These are phyloP conservation scores for Zaprionus ghesquierei DNA, from an alignment of 1,140 invertebrate species.

Conservation along the genomic window DNA sequence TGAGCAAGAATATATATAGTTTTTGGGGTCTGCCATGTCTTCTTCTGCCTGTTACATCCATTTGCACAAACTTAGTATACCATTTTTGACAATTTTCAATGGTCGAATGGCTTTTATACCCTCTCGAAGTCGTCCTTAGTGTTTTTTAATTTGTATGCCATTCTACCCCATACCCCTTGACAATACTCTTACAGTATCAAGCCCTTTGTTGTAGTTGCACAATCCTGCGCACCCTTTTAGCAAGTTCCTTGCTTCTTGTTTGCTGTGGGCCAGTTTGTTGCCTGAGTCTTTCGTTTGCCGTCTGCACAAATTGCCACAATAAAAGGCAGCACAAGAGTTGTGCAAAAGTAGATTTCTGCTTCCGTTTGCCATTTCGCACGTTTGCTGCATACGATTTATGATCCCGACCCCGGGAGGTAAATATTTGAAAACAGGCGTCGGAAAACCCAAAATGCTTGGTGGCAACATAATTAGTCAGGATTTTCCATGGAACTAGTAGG, in stretches of 20 bases:
- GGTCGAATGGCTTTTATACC: too few relatives aligned
- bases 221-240: background rate
- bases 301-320: slow-evolving; percentile 17
- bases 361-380: slow-evolving; percentile 71
- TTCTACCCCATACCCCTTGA: background rate
- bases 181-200: background rate
- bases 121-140: background rate
- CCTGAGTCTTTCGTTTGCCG: slow-evolving; percentile 43
- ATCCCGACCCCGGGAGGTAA: slow-evolving; percentile 27
- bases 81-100: too few relatives aligned
- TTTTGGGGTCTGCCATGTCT: too few relatives aligned
- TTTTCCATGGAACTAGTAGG: slow-evolving; percentile 47
- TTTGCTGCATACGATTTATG: slow-evolving; percentile 32
- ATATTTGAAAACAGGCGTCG: slow-evolving; percentile 45
- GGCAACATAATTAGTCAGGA: slow-evolving; percentile 38
- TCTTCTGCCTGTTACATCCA: too few relatives aligned
- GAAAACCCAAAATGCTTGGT: slow-evolving; percentile 44
- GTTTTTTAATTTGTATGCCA: background rate
- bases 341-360: slow-evolving; percentile 39
- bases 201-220: slow-evolving; percentile 21
- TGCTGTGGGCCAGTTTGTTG: slow-evolving; percentile 35
- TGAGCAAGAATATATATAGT: too few relatives aligned
- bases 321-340: slow-evolving; percentile 6
- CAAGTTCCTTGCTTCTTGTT: background rate
- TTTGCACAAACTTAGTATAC: too few relatives aligned